Conservation (phyloP, 1,140 invertebrate species). For the Tetragonula clypearis region DNA sequence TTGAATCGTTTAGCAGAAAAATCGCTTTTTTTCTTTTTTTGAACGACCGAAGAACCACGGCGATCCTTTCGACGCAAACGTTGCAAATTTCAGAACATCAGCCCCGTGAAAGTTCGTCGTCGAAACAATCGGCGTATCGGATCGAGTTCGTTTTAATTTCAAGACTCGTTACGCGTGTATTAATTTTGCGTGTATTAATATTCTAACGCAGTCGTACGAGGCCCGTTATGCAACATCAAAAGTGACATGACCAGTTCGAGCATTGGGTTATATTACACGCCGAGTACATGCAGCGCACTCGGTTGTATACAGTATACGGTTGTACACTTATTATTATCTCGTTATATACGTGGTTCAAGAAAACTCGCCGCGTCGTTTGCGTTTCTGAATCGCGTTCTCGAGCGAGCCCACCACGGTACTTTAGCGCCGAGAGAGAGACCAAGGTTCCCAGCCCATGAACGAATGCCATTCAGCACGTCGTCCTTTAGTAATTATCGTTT, state of each 20-base stretch:
- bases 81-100: neutral
- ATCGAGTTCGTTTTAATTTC: conserved; percentile 13
- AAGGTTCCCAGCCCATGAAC: neutral
- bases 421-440: too few relatives aligned
- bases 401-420: neutral
- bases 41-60: too few relatives aligned
- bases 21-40: neutral
- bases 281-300: conserved; percentile 14
- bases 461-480: neutral
- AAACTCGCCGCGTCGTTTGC: neutral
- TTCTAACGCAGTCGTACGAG: conserved; percentile 9
- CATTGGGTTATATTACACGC: conserved; percentile 28
- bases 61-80: neutral
- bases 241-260: conserved; percentile 39
- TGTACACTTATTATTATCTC: neutral
- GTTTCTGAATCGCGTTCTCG: neutral
- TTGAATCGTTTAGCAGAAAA: neutral
- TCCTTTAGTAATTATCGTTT: conserved; percentile 21
- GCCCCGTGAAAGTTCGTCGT: conserved; percentile 3
- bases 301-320: neutral
- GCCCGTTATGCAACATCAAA: conserved; percentile 44
- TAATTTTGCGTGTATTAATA: conserved; percentile 16
- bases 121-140: neutral
- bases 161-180: conserved; percentile 3
- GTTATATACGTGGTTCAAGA: conserved; percentile 11